Conservation (phyloP, 1,140 invertebrate species). For the Magallana ariakensis region DNA sequence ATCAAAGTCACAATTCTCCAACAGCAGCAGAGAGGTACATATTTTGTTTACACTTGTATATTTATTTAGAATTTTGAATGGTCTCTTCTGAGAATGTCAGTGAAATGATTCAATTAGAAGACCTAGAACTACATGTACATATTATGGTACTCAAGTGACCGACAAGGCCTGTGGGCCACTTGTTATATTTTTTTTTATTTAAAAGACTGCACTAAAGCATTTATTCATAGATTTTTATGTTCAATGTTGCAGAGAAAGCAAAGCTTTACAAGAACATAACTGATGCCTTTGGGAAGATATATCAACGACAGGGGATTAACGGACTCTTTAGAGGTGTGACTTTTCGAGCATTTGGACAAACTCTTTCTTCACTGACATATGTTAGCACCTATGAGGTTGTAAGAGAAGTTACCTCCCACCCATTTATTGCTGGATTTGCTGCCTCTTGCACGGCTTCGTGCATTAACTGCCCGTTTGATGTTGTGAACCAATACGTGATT, state of each 20-base stretch:
- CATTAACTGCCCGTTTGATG: conserved; percentile 30
- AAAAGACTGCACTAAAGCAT: too few relatives aligned
- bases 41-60: not conserved
- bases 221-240: not conserved
- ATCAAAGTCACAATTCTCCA: conserved; percentile 26
- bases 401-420: not conserved
- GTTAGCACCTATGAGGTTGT: conserved; percentile 5
- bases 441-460: not conserved
- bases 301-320: not conserved
- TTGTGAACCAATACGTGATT: conserved; percentile 23
- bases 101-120: too few relatives aligned
- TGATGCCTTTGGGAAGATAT: conserved; percentile 14
- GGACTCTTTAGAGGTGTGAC: conserved; percentile 15
- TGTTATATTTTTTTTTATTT: too few relatives aligned
- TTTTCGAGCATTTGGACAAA: conserved; percentile 21
- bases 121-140: too few relatives aligned
- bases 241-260: conserved; percentile 1
- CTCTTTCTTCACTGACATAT: conserved; percentile 20
- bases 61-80: not conserved
- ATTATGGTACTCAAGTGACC: too few relatives aligned
- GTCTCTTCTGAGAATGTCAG: too few relatives aligned
- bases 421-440: conserved; percentile 11
- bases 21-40: not conserved
- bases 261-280: conserved; percentile 14
- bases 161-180: too few relatives aligned